A percentile compares a stretch with the other conserved stretches of the same genome.
phyloP scores from a whole-genome alignment of 2,888 invertebrate species.

The Odontomyia ornata region DNA sequence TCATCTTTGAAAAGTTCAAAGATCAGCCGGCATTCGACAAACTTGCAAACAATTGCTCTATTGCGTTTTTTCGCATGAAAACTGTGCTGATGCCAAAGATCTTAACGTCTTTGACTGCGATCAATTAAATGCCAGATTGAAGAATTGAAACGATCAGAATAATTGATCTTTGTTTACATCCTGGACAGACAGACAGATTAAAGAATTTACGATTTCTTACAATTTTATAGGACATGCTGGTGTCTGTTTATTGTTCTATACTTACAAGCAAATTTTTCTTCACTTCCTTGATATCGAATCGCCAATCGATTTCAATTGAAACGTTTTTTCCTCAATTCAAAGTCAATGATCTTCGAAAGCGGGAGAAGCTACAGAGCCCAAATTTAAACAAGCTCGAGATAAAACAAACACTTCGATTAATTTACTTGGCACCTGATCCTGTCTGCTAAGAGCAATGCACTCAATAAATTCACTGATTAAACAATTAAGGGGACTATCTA shows the following conservation, averaged over 20 bases:
- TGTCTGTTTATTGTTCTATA: background rate
- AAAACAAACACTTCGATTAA: no score
- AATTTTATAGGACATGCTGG: background rate
- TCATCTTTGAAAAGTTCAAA: slow-evolving; percentile 1
- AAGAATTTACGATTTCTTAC: background rate
- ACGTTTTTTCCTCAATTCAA: background rate
- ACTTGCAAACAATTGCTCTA: background rate
- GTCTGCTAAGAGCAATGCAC: slow-evolving; percentile 22
- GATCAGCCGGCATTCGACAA: slow-evolving; percentile 13
- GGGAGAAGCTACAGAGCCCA: no score
- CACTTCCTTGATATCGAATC: background rate
- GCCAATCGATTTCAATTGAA: background rate
- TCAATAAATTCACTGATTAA: background rate
- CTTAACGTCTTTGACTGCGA: background rate
- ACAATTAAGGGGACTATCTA: background rate
- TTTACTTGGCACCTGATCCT: slow-evolving; percentile 24
- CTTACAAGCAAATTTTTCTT: slow-evolving; percentile 8
- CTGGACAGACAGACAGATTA: background rate
- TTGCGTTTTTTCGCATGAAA: background rate
- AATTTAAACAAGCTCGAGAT: background rate
- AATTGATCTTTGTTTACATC: slow-evolving; percentile 14
- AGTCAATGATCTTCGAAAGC: background rate
- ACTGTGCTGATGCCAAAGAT: background rate
- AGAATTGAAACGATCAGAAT: background rate
- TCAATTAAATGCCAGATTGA: slow-evolving; percentile 27